These are phyloP conservation scores for Camponotus pennsylvanicus DNA, from an alignment of 1,140 invertebrate species.

Conservation along the genomic window DNA sequence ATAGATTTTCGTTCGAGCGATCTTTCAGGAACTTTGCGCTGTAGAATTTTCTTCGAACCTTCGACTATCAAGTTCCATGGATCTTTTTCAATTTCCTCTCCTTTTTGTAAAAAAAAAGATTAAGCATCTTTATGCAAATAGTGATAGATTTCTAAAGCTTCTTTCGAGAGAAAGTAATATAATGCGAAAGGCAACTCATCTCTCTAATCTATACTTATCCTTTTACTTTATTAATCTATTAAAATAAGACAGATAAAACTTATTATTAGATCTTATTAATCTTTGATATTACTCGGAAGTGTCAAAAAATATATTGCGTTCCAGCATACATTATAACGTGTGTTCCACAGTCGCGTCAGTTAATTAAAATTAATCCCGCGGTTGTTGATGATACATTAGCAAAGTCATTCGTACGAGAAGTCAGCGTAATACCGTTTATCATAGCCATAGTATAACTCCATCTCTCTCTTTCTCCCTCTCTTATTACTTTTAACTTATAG, in stretches of 20 bases:
- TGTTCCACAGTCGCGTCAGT: slow-evolving; percentile 8
- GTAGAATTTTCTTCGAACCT: background rate
- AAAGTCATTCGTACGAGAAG: slow-evolving; percentile 67
- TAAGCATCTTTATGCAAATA: background rate
- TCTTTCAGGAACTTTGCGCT: background rate
- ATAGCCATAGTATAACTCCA: slow-evolving; percentile 19
- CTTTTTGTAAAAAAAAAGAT: background rate
- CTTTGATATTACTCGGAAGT: too few species aligned
- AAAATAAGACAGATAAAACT: background rate
- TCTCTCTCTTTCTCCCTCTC: background rate
- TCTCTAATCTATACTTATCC: too few species aligned
- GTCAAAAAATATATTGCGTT: background rate
- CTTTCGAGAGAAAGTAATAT: background rate
- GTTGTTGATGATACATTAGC: slow-evolving; percentile 63
- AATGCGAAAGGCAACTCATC: too few species aligned
- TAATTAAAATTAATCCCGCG: slow-evolving; percentile 72
- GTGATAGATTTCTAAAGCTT: background rate
- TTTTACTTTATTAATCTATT: too few species aligned
- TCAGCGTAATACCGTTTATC: slow-evolving; percentile 68
- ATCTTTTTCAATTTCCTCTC: background rate
- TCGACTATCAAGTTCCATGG: background rate
- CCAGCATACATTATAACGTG: background rate
- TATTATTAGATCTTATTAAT: too few species aligned
- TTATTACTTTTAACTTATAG: slow-evolving; percentile 36
- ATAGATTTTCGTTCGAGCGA: slow-evolving; percentile 4